Base-by-base conservation (phyloP, 1,140 invertebrate genomes). In the Hypothenemus hampei region DNA sequence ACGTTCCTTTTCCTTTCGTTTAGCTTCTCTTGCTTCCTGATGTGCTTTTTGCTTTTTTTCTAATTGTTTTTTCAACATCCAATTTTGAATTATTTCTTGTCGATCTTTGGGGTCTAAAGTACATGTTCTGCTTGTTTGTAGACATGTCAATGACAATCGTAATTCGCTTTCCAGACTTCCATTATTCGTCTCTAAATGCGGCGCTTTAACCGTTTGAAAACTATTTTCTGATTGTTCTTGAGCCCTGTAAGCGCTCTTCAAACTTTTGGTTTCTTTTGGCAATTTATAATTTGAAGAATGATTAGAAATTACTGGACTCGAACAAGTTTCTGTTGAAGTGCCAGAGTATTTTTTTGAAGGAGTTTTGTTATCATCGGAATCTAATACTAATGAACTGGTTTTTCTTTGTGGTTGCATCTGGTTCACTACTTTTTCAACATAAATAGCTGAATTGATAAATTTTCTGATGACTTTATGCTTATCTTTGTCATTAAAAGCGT, bases 361-460 rank as follows among this genome's bases (percentile, higher is more conserved):
- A n/a, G 7, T 19, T 10, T 20, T 16, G 35, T 16, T 21, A 10
- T 18, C 39, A 20, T 20, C 18, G 1, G 20, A 40, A 21, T 40
- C 39, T 4, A 19, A 6, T 20, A 40, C 50, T 21, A 56, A 22
- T 7, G 49, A 40, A 23, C 52, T 60, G 11, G 29, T 62, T 48
- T 57, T 62, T 36, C 59, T 48, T 26, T 45, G 26, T 4, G 58
- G 57, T 10, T 33, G 29, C 53, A 53, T 60, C 11, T 45, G 44
- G 18, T 44, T 31, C 13, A 58, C 52, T 3, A 58, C 56, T 45
- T 62, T 65, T 53, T 68, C 66, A 7, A 67, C 60, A 33, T 67
- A 67, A 21, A 68, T 60, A 13, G 66, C 66, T 2, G 63, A 60
- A 41, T 66, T 68, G n/a, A 68, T 52, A 37, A 61, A 62, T 55